Evolutionary conservation across 1,140 invertebrate species (phyloP).

Genomic region (Episyrphus balteatus): DNA sequence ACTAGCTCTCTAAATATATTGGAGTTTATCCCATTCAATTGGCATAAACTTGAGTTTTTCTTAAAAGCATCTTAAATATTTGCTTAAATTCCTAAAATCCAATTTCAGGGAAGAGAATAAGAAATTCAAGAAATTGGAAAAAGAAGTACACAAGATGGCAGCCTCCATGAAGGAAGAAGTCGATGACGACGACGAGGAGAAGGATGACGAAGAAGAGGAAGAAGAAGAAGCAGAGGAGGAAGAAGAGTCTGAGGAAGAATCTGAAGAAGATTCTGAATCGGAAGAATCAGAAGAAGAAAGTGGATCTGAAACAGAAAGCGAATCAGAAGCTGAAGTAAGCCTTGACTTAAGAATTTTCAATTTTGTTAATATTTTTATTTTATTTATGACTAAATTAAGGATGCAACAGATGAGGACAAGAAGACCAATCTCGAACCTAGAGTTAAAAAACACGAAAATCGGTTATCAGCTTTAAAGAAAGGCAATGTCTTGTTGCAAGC

Average conservation of each 20-base stretch:
- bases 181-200: conserved; percentile 58
- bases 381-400: conserved; percentile 37
- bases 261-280: conserved; percentile 51
- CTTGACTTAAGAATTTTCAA: not conserved
- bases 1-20: too few relatives aligned
- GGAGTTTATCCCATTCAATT: too few relatives aligned
- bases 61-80: not conserved
- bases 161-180: conserved; percentile 66
- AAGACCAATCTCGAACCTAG: conserved; percentile 49
- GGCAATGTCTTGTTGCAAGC: conserved; percentile 75
- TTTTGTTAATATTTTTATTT: not conserved
- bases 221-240: conserved; percentile 50
- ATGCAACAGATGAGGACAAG: conserved; percentile 49
- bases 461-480: conserved; percentile 67
- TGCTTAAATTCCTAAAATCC: not conserved
- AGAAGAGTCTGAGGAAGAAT: conserved; percentile 54
- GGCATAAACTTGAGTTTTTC: too few relatives aligned
- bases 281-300: conserved; percentile 44
- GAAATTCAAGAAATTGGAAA: conserved; percentile 65
- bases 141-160: conserved; percentile 82
- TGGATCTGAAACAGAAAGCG: conserved; percentile 54
- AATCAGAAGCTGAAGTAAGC: conserved; percentile 48
- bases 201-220: conserved; percentile 50
- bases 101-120: conserved; percentile 53
- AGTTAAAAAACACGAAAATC: conserved; percentile 61